phyloP scores from a whole-genome alignment of 2,888 invertebrate genomes.

The Tolmerus cingulatus region DNA sequence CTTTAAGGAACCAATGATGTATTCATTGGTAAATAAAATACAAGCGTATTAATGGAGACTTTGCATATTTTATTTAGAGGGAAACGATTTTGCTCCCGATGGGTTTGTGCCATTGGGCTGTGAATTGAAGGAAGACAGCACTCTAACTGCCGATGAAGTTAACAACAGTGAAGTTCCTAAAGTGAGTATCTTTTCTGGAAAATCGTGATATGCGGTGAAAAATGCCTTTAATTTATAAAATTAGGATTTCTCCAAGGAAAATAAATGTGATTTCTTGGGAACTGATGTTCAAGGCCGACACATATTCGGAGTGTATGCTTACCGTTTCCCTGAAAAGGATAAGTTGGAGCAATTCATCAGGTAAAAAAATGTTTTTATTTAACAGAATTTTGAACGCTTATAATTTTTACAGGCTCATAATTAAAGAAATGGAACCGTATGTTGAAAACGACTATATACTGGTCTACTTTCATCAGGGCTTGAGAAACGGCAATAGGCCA shows the following conservation, averaged over 20 bases:
- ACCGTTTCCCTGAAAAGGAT: slow-evolving; percentile 78
- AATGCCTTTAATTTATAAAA: too few species aligned
- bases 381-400: not conserved
- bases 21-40: too few species aligned
- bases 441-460: slow-evolving; percentile 99
- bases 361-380: slow-evolving; percentile 50
- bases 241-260: slow-evolving; percentile 44
- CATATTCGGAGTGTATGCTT: slow-evolving; percentile 96
- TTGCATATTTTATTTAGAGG: not conserved
- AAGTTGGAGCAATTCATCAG: slow-evolving; percentile 64
- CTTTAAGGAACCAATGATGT: too few species aligned
- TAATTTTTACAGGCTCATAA: slow-evolving; percentile 78
- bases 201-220: too few species aligned
- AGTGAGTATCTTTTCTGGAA: not conserved
- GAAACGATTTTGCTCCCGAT: not conserved
- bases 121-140: not conserved
- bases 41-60: too few species aligned
- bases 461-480: slow-evolving; percentile 97
- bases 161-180: not conserved
- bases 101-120: not conserved
- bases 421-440: slow-evolving; percentile 93
- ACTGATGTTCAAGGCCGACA: slow-evolving; percentile 83
- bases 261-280: slow-evolving; percentile 69
- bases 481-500: slow-evolving; percentile 95
- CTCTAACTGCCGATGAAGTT: not conserved